Percentiles rank a stretch among this genome's conserved stretches.
These are phyloP conservation scores for Petrolisthes cinctipes DNA, from an alignment of 2,888 invertebrate species.

Conservation along the genomic window DNA sequence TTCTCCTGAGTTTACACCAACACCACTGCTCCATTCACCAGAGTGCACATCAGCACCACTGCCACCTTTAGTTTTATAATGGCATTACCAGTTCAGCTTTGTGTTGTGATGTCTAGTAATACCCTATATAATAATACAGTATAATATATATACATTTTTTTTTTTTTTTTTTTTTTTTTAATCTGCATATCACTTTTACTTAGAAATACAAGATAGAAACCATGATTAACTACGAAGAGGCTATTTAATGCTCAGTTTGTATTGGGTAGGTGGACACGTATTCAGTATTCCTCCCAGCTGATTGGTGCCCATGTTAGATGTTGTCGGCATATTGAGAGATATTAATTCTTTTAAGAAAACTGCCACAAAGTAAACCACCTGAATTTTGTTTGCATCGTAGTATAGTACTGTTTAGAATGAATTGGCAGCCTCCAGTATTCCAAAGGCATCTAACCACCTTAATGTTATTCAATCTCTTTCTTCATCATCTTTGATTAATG, in stretches of 20 bases:
- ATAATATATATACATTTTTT: constrained; percentile 19
- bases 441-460: too few species aligned
- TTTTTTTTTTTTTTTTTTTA: constrained; percentile 35
- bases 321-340: too few species aligned
- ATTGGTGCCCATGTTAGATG: constrained; percentile 13
- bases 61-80: constrained; percentile 36
- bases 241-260: constrained; percentile 57
- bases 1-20: neutral
- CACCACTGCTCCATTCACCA: neutral
- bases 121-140: constrained; percentile 14
- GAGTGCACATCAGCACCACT: constrained; percentile 34
- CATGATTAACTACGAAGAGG: constrained; percentile 49
- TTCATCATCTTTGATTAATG: too few species aligned
- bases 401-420: too few species aligned
- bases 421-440: too few species aligned
- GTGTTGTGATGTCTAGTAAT: constrained; percentile 55
- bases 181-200: constrained; percentile 50
- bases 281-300: neutral
- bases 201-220: constrained; percentile 32
- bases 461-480: too few species aligned
- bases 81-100: constrained; percentile 46
- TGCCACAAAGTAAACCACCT: too few species aligned
- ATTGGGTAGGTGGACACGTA: constrained; percentile 41
- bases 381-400: too few species aligned
- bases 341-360: too few species aligned